Percentiles rank a stretch among this genome's conserved stretches.
Evolutionary conservation across 2,888 invertebrate genomes (phyloP).

Genomic region (Linnaemya tessellans): DNA sequence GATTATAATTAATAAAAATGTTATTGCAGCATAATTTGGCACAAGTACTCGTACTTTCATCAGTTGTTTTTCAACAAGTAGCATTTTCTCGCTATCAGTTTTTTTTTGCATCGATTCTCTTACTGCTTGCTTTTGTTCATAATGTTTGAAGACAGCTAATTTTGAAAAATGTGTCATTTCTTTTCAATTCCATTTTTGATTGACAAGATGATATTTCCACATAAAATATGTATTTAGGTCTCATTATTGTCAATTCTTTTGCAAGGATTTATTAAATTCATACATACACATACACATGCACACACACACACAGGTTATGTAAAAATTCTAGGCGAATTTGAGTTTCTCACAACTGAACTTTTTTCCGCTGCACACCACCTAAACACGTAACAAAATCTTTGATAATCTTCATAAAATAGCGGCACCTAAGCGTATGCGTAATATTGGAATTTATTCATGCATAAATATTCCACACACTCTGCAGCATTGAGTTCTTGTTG

Average conservation of each 20-base stretch:
- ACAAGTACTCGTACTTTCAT: background rate
- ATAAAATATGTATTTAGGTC: slow-evolving; percentile 25
- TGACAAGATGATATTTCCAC: slow-evolving; percentile 24
- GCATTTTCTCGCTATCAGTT: background rate
- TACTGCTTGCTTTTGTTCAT: background rate
- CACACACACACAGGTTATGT: background rate
- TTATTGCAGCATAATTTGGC: background rate
- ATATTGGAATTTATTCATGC: slow-evolving; percentile 17
- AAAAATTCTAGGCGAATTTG: slow-evolving; percentile 22
- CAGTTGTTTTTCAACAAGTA: slow-evolving; percentile 6
- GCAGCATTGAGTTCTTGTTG: background rate
- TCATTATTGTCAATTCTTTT: slow-evolving; percentile 39
- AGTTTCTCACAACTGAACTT: slow-evolving; percentile 24
- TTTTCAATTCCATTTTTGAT: slow-evolving; percentile 17
- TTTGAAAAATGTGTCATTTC: slow-evolving; percentile 22
- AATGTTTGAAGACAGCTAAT: slow-evolving; percentile 36
- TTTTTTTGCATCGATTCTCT: background rate
- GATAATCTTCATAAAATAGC: background rate
- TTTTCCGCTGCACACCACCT: background rate
- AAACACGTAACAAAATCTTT: background rate
- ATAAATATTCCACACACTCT: slow-evolving; percentile 24
- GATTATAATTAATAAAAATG: background rate
- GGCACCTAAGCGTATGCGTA: slow-evolving; percentile 2
- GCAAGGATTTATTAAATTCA: background rate
- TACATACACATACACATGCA: background rate